Base-by-base conservation (phyloP, 2,797 vertebrate species). In the Forpus xanthops region DNA sequence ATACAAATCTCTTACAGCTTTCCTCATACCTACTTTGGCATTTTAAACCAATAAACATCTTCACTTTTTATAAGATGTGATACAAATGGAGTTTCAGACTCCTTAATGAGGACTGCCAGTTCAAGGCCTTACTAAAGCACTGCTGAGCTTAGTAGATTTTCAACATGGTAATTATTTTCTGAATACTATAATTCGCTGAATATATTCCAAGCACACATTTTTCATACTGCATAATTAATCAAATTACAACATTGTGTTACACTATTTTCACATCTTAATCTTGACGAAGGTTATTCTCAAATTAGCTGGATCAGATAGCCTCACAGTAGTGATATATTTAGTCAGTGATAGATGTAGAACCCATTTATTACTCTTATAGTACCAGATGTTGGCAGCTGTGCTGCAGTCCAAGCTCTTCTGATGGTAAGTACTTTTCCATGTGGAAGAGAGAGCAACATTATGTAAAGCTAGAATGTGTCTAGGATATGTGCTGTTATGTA, bases 101-200 rank as follows among this genome's bases (percentile, higher is more conserved):
- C 64, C 27, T 81, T 74, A 92, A 70, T 52, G 77, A 94, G 39
- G 41, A 86, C 23, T 41, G 5, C 8, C 61, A 55, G 82, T 86
- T 93, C 70, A 88, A 91, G 70, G 30, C 76, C 31, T 75, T 79
- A 67, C 47, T 83, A 74, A 89, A 89, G 41, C 45, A 90, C 35
- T 79, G 76, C 94, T 96, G 94, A 95, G 89, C 71, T 92, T 44
- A 82, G 85, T 73, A 90, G 73, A 82, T 88, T 96, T 96, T 93
- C 66, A 93, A 60, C 60, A 78, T 55, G 35, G 35, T 77, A 86
- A 88, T 96, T 94, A 94, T 93, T 95, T 96, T 77, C 70, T 95
- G 77, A 96, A 91, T 39, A 92, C 50, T 76, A 15, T 3, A 86
- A 91, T 95, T 87, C 60, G 55, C 82, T 93, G 89, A 94, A 92